Percentiles rank a stretch among this genome's conserved stretches.
phyloP scores from a whole-genome alignment of 2,888 invertebrate genomes.

The Dasysyrphus tricinctus region DNA sequence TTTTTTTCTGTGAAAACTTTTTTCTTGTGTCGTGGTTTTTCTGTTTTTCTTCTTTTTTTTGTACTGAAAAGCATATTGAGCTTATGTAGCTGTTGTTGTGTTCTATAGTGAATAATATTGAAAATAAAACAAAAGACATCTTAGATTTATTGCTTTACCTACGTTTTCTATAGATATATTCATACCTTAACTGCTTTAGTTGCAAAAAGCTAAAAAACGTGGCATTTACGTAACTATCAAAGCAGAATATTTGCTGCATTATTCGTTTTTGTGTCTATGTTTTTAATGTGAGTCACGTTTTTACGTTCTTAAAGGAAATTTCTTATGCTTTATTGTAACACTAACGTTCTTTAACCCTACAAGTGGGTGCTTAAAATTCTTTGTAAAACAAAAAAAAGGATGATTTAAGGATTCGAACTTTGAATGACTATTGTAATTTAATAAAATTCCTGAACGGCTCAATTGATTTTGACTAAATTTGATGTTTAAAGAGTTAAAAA shows the following conservation, averaged over 20 bases:
- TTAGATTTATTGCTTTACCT: conserved; percentile 6
- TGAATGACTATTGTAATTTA: too few relatives aligned
- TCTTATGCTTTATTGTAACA: not conserved
- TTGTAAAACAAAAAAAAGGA: too few relatives aligned
- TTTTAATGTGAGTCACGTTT: conserved; percentile 1
- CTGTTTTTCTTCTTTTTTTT: not conserved
- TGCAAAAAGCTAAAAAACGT: not conserved
- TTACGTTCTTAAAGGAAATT: not conserved
- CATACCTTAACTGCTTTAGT: not conserved
- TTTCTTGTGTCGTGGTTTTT: conserved; percentile 10
- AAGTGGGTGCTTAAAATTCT: too few relatives aligned
- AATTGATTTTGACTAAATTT: too few relatives aligned
- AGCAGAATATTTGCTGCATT: not conserved
- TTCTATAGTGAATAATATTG: not conserved
- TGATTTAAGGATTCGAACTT: too few relatives aligned
- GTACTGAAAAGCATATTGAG: conserved; percentile 12
- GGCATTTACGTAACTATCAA: not conserved
- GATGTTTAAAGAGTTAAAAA: too few relatives aligned
- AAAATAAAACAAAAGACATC: not conserved
- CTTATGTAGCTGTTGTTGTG: not conserved
- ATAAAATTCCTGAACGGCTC: too few relatives aligned
- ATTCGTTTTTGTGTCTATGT: not conserved
- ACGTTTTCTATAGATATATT: not conserved
- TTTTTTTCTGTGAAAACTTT: not conserved
- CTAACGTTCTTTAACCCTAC: not conserved